Evolutionary conservation across 2,888 invertebrate genomes (phyloP).

Genomic region (Trachelus tabidus): DNA sequence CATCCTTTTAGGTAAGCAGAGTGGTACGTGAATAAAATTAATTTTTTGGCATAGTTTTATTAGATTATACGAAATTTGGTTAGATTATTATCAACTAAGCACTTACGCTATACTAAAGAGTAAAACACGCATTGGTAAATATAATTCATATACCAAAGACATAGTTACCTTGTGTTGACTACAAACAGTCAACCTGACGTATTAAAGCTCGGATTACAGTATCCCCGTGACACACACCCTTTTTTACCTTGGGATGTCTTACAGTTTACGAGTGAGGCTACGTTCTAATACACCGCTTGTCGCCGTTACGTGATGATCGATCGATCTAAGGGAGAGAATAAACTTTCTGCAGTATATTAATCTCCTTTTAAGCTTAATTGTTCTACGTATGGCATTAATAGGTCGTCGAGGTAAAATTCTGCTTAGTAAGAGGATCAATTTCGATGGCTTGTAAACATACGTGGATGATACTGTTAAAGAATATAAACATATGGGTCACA

Average conservation of each 20-base stretch:
- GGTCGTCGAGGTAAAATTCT: not conserved
- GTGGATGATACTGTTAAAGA: not conserved
- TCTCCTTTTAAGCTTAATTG: constrained; percentile 3
- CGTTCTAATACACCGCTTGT: not conserved
- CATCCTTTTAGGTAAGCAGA: not conserved
- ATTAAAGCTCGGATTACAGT: not conserved
- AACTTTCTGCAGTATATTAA: not conserved
- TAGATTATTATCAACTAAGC: not conserved
- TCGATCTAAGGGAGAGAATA: not conserved
- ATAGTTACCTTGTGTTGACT: not conserved
- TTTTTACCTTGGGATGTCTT: not conserved
- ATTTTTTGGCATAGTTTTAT: not conserved
- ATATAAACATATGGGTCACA: not conserved
- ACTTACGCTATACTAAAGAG: not conserved
- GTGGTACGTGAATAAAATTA: not conserved
- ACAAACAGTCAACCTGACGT: not conserved
- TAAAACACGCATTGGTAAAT: not conserved
- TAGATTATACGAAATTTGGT: not conserved
- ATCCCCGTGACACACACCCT: not conserved
- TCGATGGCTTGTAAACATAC: not conserved
- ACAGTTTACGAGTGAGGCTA: not conserved
- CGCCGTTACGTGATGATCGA: not conserved
- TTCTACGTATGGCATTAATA: not conserved
- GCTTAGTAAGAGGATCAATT: not conserved
- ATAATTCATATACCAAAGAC: not conserved